phyloP scores from a whole-genome alignment of 2,888 invertebrate genomes.

The Sesia apiformis region DNA sequence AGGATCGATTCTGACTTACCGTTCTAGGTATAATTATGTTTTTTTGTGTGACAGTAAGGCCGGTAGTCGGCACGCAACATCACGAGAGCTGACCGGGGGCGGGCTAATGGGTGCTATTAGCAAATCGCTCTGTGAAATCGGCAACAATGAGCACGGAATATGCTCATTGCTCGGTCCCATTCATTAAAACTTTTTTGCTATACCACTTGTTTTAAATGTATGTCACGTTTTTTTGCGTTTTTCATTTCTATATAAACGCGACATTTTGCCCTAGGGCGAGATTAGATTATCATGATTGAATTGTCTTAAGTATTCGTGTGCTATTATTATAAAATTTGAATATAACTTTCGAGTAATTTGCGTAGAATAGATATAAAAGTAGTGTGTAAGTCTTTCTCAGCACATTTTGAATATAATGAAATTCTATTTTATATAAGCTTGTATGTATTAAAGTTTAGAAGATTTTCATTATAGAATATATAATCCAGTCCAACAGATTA shows the following conservation, averaged over 20 bases:
- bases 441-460: too few relatives aligned
- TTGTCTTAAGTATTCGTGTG: conserved; percentile 43
- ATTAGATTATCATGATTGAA: conserved; percentile 55
- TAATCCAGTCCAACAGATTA: too few relatives aligned
- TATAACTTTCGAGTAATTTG: conserved; percentile 40
- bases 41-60: conserved; percentile 46
- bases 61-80: conserved; percentile 53
- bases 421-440: too few relatives aligned
- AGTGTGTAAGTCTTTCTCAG: neutral
- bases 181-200: conserved; percentile 54
- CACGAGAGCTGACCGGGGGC: conserved; percentile 38
- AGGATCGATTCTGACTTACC: conserved; percentile 60
- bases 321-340: conserved; percentile 49
- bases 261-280: conserved; percentile 42
- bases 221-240: conserved; percentile 41
- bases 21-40: conserved; percentile 65
- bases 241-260: conserved; percentile 42
- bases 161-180: conserved; percentile 55
- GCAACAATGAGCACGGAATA: conserved; percentile 66
- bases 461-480: too few relatives aligned
- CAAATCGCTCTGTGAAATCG: conserved; percentile 64
- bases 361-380: conserved; percentile 20
- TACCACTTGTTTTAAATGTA: conserved; percentile 53
- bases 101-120: conserved; percentile 62
- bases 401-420: too few relatives aligned